Percentiles rank a stretch among this genome's conserved stretches.
These are phyloP conservation scores for Micrasema longulum DNA, from an alignment of 1,140 invertebrate genomes.

Conservation along the genomic window DNA sequence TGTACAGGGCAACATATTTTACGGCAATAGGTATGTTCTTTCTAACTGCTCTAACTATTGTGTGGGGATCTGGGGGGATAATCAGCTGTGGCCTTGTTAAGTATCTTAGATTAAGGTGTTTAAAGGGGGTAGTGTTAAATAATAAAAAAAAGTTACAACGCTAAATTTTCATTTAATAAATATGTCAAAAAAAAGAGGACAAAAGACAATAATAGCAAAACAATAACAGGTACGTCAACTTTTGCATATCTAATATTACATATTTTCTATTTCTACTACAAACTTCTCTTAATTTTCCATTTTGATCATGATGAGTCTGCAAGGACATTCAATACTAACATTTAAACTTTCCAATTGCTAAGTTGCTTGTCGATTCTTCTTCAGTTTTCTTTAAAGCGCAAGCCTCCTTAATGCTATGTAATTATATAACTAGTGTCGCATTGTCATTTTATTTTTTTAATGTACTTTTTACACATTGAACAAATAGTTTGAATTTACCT, in stretches of 20 bases:
- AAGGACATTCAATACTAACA: slow-evolving; percentile 52
- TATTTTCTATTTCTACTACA: slow-evolving; percentile 35
- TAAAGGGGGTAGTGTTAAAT: no score
- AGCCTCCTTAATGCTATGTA: slow-evolving; percentile 46
- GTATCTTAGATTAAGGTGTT: no score
- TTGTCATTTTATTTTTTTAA: slow-evolving; percentile 40
- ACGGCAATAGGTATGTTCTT: no score
- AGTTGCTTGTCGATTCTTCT: slow-evolving; percentile 35
- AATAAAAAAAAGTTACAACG: slow-evolving; percentile 8
- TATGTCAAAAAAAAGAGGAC: slow-evolving; percentile 54
- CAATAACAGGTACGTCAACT: slow-evolving; percentile 55
- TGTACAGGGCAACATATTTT: no score
- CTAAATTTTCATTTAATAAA: slow-evolving; percentile 54
- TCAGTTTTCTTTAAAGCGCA: slow-evolving; percentile 49
- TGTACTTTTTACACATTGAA: no score
- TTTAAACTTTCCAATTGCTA: slow-evolving; percentile 50
- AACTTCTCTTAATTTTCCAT: slow-evolving; percentile 42
- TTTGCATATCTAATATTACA: slow-evolving; percentile 43
- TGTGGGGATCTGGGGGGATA: no score
- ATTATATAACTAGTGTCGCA: slow-evolving; percentile 45
- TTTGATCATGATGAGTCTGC: slow-evolving; percentile 52
- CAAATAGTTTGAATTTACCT: no score
- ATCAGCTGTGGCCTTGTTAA: no score
- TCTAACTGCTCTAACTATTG: no score
- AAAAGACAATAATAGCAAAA: slow-evolving; percentile 54